Conservation (phyloP, 2,797 vertebrate genomes). For the Dendrocincla fuliginosa region DNA sequence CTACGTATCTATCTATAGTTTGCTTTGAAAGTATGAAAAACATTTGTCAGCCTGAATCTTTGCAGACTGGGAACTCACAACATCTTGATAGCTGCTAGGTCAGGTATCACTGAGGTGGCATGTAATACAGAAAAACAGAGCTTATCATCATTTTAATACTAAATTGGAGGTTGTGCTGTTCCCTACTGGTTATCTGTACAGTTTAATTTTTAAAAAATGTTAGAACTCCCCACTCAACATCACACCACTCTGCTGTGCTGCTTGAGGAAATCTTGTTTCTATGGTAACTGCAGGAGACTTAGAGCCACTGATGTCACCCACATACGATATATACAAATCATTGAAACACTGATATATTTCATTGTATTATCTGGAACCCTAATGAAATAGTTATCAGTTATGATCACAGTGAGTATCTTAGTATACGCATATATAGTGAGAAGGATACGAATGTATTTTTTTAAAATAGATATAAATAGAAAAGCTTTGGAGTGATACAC, state of each 20-base stretch:
- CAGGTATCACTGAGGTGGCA: not conserved
- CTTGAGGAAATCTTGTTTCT: slow-evolving; percentile 79
- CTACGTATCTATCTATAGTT: not conserved
- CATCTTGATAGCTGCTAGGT: not conserved
- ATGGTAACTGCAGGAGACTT: slow-evolving; percentile 81
- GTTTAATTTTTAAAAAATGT: slow-evolving; percentile 69
- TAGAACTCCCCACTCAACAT: slow-evolving; percentile 70
- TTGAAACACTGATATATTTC: slow-evolving; percentile 29
- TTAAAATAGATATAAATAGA: not conserved
- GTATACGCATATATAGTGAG: not conserved
- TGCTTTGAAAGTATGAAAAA: not conserved
- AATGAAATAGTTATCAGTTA: not conserved
- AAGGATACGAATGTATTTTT: not conserved
- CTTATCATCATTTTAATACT: not conserved
- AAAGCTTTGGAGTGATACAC: not conserved
- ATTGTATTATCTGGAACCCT: not conserved
- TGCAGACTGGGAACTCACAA: not conserved
- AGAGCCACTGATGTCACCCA: slow-evolving; percentile 72
- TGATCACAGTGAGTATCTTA: slow-evolving; percentile 3
- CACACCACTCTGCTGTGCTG: slow-evolving; percentile 54
- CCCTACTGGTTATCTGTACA: slow-evolving; percentile 24
- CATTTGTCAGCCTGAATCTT: slow-evolving; percentile 15
- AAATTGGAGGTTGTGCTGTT: not conserved
- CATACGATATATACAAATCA: slow-evolving; percentile 60
- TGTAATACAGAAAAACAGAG: not conserved